Percentiles rank a stretch among this genome's conserved stretches.
Conservation (phyloP, 1,140 invertebrate genomes). For the Ceratina japonica region DNA sequence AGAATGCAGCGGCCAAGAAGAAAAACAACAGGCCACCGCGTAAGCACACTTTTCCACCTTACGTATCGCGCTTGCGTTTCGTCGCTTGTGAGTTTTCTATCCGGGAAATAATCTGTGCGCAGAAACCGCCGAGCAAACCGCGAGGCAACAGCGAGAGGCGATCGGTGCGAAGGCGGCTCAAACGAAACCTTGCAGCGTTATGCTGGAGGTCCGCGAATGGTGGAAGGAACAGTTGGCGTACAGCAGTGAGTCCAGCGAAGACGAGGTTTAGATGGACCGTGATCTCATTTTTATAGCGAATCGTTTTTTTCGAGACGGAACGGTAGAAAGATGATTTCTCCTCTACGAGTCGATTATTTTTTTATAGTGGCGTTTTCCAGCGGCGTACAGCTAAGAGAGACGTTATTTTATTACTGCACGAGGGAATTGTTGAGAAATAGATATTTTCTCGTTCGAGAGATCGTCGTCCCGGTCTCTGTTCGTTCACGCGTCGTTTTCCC, state of each 20-base stretch:
- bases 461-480: too few relatives aligned
- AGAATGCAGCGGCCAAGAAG: constrained; percentile 82
- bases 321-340: constrained; percentile 9
- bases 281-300: not conserved
- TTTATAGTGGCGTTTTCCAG: not conserved
- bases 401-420: constrained; percentile 6
- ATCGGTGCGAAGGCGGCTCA: constrained; percentile 71
- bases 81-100: constrained; percentile 13
- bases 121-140: constrained; percentile 76
- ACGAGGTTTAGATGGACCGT: constrained; percentile 71
- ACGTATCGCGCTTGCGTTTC: not conserved
- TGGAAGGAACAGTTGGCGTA: constrained; percentile 84
- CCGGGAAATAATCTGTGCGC: constrained; percentile 78
- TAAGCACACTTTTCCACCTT: constrained; percentile 67
- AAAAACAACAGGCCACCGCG: constrained; percentile 83
- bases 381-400: not conserved
- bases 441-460: not conserved
- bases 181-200: constrained; percentile 80
- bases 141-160: constrained; percentile 70
- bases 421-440: constrained; percentile 8
- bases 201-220: constrained; percentile 83
- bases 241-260: constrained; percentile 81
- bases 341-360: constrained; percentile 4
- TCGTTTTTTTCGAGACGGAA: constrained; percentile 16
- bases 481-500: not conserved